Base-by-base conservation (phyloP, 2,888 invertebrate species). In the Parthenolecanium corni region DNA sequence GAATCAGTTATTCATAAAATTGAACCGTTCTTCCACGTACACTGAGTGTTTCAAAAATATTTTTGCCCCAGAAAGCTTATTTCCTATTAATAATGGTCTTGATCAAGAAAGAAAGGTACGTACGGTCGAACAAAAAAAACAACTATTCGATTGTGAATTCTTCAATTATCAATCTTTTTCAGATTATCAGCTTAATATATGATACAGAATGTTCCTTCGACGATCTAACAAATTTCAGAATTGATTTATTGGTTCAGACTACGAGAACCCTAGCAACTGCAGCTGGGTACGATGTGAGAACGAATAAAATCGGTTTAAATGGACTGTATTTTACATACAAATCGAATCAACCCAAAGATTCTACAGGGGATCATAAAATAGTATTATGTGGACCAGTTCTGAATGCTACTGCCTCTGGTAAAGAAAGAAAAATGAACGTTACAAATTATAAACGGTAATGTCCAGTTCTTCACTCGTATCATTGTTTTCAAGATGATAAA, bases 351-450 rank as follows among this genome's bases (percentile, higher is more conserved):
- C 21, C 31, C 6, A 47, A 25, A 3, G 14, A 18, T 47, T 18
- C 1, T 12, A 14, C 2, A 1, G 24, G 46, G 5, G 18, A 18
- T 11, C 47, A 20, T 18, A 44, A 44, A 44, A n/a, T 36, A 12
- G 47, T 57, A 18, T 14, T 57, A 57, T 57, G 57, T 21, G 57
- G 57, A 36, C 24, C 46, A 25, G 47, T 57, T 20, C 36, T 46
- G 31, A 31, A 46, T 42, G 18, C 31, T 12, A 18, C 23, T 14
- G 46, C 24, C 3, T 46, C 31, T 20, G 6, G 12, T 6, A 57
- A 57, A 47, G 57, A 25, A 36, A 47, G 31, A 2, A 36, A 18
- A 9, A 14, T 57, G 2, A 47, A 18, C 18, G 46, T 46, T 12
- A n/a, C 46, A 18, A 47, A 57, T 6, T 46, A 47, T 24, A 47